Conservation (phyloP, 2,888 invertebrate genomes). For the Actias luna region DNA sequence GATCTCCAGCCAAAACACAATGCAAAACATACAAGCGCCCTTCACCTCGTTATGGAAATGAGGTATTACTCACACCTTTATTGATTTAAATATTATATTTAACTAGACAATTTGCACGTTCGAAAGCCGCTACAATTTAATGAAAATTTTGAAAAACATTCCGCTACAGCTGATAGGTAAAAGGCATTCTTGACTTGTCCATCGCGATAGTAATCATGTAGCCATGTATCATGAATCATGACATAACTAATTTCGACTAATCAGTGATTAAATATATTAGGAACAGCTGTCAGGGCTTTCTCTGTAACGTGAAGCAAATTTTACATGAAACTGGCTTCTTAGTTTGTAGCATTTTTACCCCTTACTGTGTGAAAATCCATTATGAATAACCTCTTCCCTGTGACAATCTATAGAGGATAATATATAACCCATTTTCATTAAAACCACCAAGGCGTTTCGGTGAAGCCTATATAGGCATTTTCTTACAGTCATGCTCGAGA, state of each 20-base stretch:
- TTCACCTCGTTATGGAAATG: constrained; percentile 51
- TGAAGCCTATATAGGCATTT: too few relatives aligned
- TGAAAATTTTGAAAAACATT: background rate
- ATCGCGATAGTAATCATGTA: background rate
- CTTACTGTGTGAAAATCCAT: too few relatives aligned
- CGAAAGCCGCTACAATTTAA: background rate
- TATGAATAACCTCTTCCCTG: too few relatives aligned
- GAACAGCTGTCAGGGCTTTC: too few relatives aligned
- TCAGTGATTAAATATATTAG: too few relatives aligned
- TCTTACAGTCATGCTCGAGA: too few relatives aligned
- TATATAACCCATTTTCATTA: too few relatives aligned
- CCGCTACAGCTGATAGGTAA: background rate
- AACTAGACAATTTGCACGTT: background rate
- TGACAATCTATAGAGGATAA: too few relatives aligned
- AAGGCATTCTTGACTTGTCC: background rate
- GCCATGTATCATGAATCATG: background rate
- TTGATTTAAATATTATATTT: constrained; percentile 22
- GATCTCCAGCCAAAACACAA: constrained; percentile 26
- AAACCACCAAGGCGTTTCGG: too few relatives aligned
- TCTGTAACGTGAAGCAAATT: too few relatives aligned
- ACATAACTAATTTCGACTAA: background rate
- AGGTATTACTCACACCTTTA: constrained; percentile 35
- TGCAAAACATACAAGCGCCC: constrained; percentile 37
- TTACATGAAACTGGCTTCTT: too few relatives aligned
- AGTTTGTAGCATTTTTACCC: too few relatives aligned